Base-by-base conservation (phyloP, 2,113 vertebrate species). In the Thalassarche chlororhynchos region DNA sequence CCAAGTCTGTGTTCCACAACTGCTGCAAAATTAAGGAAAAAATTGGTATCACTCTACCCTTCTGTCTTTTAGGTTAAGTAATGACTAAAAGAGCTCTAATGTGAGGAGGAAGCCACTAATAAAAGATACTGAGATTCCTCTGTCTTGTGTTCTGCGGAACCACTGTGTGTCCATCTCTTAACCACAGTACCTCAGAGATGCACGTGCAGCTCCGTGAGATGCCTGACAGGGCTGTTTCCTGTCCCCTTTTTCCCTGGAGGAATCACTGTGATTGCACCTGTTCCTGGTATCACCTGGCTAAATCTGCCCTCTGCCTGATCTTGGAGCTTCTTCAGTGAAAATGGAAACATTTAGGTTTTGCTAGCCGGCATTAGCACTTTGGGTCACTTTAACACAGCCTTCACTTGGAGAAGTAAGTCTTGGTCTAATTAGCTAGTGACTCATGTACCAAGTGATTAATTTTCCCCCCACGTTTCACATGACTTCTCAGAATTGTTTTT, bases 371-470 rank as follows among this genome's bases (percentile, higher is more conserved):
- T 47, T 40, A 76, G 55, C 36, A 42, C 31, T 75, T 25, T 10
- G 23, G 60, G 49, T 52, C 77, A 34, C 29, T 95, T 80, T 13
- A 82, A 76, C 28, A 26, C 38, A 75, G 47, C 14, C 34, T 85
- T 76, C 25, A 12, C 46, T 61, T 25, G 47, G 36, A 70, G 61
- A 74, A 86, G 47, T 25, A 79, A 65, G 5, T 47, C 84, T 65
- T 72, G 46, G 28, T 76, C 81, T 87, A 65, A 97, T 91, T 76
- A 93, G 23, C 23, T 47, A 83, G 62, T 95, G 89, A 94, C 62
- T 95, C 89, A 93, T 0, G 2, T 36, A 89, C 12, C 44, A 49
- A 87, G 66, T 77, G 74, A 97, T 94, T 95, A 91, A 80, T 36
- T 89, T 69, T 85, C 1, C 21, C 87, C 76, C 28, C 52, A 32